Evolutionary conservation across 37 sponge, comb jelly and placozoan genomes (phyloP).

Genomic region (Tethya wilhelma): DNA sequence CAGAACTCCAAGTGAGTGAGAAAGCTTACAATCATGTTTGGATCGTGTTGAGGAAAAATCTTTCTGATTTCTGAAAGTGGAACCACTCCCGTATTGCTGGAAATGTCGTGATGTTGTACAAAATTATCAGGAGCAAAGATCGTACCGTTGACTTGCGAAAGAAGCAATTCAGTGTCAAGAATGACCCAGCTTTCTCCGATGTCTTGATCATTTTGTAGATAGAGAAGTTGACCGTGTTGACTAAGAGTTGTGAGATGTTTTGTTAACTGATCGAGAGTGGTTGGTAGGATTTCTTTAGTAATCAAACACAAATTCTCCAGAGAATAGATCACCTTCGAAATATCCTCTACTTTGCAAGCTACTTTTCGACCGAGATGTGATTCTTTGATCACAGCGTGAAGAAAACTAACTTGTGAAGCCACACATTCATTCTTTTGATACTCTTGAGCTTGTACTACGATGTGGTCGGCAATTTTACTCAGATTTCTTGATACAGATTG

Average conservation of each 20-base stretch:
- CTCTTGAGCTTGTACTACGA: too few species aligned
- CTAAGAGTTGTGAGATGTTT: slow-evolving; percentile 9
- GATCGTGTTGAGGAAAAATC: not conserved
- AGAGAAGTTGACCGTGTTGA: slow-evolving; percentile 11
- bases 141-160: too few species aligned
- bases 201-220: not conserved
- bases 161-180: not conserved
- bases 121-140: too few species aligned
- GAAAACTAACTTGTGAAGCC: too few species aligned
- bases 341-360: not conserved
- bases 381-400: too few species aligned
- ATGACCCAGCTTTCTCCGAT: slow-evolving; percentile 9
- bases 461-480: too few species aligned
- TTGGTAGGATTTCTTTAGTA: not conserved
- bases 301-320: not conserved
- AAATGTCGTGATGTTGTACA: not conserved
- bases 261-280: not conserved
- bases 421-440: too few species aligned
- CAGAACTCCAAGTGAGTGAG: slow-evolving; percentile 10
- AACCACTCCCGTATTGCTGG: slow-evolving; percentile 11
- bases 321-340: not conserved
- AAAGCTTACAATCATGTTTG: slow-evolving; percentile 10
- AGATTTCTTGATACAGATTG: too few species aligned
- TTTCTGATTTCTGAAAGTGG: too few species aligned
- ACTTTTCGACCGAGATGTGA: too few species aligned